Conservation (phyloP, 2,888 invertebrate species). For the Hoplodrina blanda region DNA sequence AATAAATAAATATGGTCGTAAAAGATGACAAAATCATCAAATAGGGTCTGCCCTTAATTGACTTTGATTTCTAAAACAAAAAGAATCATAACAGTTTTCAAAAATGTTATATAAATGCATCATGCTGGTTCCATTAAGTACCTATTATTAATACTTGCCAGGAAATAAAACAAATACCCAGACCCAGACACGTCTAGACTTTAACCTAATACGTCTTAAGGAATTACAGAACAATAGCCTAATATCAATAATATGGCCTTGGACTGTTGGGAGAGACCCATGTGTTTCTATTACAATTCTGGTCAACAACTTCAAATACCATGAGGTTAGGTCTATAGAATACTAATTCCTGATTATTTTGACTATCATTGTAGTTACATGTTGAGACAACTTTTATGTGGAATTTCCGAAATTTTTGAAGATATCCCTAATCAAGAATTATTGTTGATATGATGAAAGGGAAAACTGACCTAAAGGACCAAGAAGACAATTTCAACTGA, state of each 20-base stretch:
- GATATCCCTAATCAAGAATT: not conserved
- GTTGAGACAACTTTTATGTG: constrained; percentile 20
- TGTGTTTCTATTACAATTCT: constrained; percentile 45
- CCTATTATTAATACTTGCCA: not conserved
- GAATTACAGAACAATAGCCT: constrained; percentile 52
- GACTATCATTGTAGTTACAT: constrained; percentile 33
- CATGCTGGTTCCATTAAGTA: not conserved
- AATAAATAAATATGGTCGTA: too few species aligned
- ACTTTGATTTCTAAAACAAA: too few species aligned
- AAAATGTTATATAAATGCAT: too few species aligned
- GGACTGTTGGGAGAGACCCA: constrained; percentile 53
- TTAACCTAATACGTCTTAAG: constrained; percentile 32
- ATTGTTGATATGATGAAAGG: not conserved
- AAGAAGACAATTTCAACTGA: not conserved
- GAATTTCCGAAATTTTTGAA: constrained; percentile 34
- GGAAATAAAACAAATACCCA: constrained; percentile 29
- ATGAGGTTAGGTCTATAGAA: constrained; percentile 45
- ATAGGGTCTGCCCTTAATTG: too few species aligned
- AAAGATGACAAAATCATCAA: too few species aligned
- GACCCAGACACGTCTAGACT: constrained; percentile 40
- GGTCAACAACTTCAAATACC: constrained; percentile 58
- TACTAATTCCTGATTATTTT: constrained; percentile 59
- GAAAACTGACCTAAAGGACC: not conserved
- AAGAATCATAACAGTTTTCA: too few species aligned
- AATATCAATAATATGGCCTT: constrained; percentile 54